These are phyloP conservation scores for Vulpes ferrilata DNA, from an alignment of 2,113 vertebrate species.

Conservation along the genomic window DNA sequence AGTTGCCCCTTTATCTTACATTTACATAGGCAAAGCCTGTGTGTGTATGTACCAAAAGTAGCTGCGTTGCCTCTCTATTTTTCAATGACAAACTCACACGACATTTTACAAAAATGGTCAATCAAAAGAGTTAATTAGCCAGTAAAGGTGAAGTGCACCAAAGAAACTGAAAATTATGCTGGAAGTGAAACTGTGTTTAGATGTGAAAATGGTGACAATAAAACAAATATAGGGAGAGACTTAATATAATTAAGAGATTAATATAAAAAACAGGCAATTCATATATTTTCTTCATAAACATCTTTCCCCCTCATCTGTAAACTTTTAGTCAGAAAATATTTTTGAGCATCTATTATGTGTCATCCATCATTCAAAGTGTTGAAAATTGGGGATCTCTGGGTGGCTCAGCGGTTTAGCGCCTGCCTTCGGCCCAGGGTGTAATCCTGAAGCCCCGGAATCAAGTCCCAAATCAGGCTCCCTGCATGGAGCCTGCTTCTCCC, in stretches of 20 bases:
- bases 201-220: background rate
- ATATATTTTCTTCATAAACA: background rate
- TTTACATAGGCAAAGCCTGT: no score
- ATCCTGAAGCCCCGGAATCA: no score
- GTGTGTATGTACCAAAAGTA: no score
- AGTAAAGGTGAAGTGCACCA: background rate
- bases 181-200: background rate
- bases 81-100: background rate
- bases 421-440: no score
- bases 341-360: background rate
- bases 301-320: background rate
- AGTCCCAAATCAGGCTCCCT: no score
- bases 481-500: no score
- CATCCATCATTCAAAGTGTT: background rate
- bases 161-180: background rate
- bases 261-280: background rate
- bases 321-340: conserved; percentile 55
- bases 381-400: background rate
- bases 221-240: background rate
- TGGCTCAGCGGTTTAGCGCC: no score
- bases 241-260: no score
- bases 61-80: no score
- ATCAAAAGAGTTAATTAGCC: background rate
- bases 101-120: background rate
- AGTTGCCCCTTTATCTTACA: background rate